These are phyloP conservation scores for Calyptommatus sinebrachiatus DNA, from an alignment of 2,113 vertebrate species.

Conservation along the genomic window DNA sequence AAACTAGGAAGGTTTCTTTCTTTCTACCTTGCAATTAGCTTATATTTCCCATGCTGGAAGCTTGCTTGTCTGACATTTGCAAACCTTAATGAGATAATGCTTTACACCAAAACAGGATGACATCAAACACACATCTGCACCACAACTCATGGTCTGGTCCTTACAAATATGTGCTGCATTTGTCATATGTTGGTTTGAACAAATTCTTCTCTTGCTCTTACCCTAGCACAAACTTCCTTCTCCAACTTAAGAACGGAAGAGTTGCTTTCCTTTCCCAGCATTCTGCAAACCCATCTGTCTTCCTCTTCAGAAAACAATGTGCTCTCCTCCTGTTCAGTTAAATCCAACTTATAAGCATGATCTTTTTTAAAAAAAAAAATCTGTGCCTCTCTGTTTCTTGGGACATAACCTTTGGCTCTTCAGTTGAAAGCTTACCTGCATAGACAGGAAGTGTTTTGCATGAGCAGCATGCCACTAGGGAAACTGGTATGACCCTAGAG, in stretches of 20 bases:
- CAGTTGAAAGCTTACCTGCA: not conserved
- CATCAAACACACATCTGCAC: too few relatives aligned
- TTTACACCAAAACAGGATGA: not conserved
- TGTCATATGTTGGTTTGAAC: not conserved
- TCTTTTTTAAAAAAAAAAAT: not conserved
- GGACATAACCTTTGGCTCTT: not conserved
- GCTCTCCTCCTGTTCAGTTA: not conserved
- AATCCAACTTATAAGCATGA: not conserved
- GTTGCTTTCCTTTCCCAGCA: not conserved
- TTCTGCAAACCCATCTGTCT: not conserved
- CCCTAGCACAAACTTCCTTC: not conserved
- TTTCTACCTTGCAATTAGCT: not conserved
- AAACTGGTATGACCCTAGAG: not conserved
- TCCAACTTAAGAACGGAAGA: not conserved
- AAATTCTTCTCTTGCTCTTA: too few relatives aligned
- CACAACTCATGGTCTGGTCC: not conserved
- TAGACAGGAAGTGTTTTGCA: not conserved
- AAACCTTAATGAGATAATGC: not conserved
- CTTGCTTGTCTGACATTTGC: not conserved
- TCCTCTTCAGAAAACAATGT: slow-evolving; percentile 2
- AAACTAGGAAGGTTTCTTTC: not conserved
- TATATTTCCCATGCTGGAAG: not conserved
- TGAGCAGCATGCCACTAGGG: not conserved
- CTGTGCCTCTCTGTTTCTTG: slow-evolving; percentile 2
- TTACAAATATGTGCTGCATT: not conserved